Evolutionary conservation across 2,113 vertebrate genomes (phyloP).

Genomic region (Syngnathoides biaculeatus): DNA sequence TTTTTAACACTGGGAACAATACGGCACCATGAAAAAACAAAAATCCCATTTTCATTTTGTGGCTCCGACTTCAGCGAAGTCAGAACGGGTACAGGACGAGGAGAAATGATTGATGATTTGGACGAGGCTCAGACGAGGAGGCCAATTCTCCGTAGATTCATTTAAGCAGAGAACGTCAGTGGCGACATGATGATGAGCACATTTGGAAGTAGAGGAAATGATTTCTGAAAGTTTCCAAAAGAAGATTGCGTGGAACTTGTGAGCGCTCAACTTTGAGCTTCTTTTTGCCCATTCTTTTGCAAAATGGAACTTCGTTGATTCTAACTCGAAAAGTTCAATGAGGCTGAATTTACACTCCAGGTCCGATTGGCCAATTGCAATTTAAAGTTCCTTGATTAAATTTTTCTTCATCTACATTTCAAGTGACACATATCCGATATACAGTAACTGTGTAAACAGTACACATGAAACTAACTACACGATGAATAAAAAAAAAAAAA

Average conservation of each 20-base stretch:
- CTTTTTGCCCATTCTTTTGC: not conserved
- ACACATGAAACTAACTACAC: too few relatives aligned
- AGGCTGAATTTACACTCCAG: not conserved
- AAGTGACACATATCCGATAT: too few relatives aligned
- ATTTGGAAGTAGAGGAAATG: not conserved
- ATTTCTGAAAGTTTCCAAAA: not conserved
- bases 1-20: not conserved
- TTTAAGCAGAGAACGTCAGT: slow-evolving; percentile 4
- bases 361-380: not conserved
- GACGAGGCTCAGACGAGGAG: not conserved
- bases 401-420: too few relatives aligned
- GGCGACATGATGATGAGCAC: not conserved
- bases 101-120: slow-evolving; percentile 1
- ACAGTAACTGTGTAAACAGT: too few relatives aligned
- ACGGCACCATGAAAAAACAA: not conserved
- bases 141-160: slow-evolving; percentile 1
- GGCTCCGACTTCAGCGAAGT: not conserved
- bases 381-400: too few relatives aligned
- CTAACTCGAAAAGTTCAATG: not conserved
- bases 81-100: too few relatives aligned
- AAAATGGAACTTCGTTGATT: not conserved
- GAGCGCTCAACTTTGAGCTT: not conserved
- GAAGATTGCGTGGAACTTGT: not conserved
- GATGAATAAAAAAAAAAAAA: too few relatives aligned
- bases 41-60: not conserved